Conservation (phyloP, 2,797 vertebrate genomes). For the Masticophis lateralis region DNA sequence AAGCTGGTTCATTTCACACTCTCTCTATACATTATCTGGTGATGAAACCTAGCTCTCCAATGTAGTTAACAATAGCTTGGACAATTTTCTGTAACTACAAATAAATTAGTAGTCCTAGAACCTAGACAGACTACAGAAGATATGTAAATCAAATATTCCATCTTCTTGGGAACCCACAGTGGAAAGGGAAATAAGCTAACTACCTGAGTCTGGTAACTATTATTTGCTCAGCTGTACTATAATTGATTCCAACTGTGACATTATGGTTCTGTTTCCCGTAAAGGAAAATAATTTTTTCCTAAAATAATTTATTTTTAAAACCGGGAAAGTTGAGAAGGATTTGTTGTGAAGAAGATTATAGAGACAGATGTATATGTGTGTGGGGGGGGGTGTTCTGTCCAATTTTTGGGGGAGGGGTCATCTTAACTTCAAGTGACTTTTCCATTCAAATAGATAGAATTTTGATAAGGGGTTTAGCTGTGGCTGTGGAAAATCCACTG, state of each 20-base stretch:
- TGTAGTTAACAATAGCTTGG: not conserved
- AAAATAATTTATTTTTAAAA: not conserved
- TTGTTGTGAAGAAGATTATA: not conserved
- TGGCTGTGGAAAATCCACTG: not conserved
- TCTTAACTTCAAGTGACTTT: not conserved
- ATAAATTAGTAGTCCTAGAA: not conserved
- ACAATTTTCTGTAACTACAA: not conserved
- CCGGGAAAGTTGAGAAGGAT: not conserved
- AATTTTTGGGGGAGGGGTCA: not conserved
- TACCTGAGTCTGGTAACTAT: not conserved
- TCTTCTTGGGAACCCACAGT: not conserved
- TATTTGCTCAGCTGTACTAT: not conserved
- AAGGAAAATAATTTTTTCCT: not conserved
- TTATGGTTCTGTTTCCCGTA: not conserved
- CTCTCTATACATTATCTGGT: not conserved
- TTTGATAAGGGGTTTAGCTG: not conserved
- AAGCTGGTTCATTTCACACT: not conserved
- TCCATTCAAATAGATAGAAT: not conserved
- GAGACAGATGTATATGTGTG: not conserved
- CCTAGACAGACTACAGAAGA: not conserved
- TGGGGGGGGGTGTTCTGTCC: not conserved
- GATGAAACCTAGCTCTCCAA: not conserved
- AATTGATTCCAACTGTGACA: not conserved
- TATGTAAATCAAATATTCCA: not conserved
- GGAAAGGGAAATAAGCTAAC: not conserved